Percentiles rank a stretch among this genome's conserved stretches.
phyloP scores from a whole-genome alignment of 2,888 invertebrate species.

The Invenusta paracnida region DNA sequence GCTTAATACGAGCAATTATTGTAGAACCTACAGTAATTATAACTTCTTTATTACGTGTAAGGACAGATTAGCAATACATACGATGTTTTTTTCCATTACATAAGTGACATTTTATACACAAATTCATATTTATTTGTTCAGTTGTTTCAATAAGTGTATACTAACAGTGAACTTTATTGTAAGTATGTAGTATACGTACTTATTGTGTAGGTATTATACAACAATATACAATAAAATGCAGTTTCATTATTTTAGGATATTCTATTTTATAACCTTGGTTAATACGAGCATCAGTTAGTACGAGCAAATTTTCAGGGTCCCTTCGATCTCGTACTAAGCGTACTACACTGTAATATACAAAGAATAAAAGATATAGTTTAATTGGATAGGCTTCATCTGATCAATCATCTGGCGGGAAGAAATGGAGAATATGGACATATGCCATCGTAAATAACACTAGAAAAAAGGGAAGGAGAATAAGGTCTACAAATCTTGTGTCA shows the following conservation, averaged over 20 bases:
- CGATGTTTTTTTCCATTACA: not conserved
- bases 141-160: not conserved
- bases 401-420: too few relatives aligned
- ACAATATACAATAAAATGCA: not conserved
- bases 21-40: not conserved
- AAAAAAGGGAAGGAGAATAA: too few relatives aligned
- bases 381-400: too few relatives aligned
- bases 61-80: not conserved
- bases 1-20: conserved; percentile 7
- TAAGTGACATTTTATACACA: not conserved
- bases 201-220: not conserved
- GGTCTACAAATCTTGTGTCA: too few relatives aligned
- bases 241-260: not conserved
- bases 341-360: conserved; percentile 2
- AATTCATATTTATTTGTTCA: not conserved
- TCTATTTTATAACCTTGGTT: conserved; percentile 9
- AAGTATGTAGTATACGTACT: not conserved
- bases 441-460: too few relatives aligned
- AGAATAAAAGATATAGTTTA: too few relatives aligned
- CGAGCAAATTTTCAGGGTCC: conserved; percentile 15
- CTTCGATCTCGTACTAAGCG: conserved; percentile 23
- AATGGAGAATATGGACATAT: too few relatives aligned
- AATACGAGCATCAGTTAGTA: conserved; percentile 11
- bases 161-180: too few relatives aligned
- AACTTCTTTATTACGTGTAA: conserved; percentile 23